Evolutionary conservation across 2,888 invertebrate species (phyloP), one percentile per base, ranked within the genome.

Genomic region (Ormyrus pomaceus): DNA sequence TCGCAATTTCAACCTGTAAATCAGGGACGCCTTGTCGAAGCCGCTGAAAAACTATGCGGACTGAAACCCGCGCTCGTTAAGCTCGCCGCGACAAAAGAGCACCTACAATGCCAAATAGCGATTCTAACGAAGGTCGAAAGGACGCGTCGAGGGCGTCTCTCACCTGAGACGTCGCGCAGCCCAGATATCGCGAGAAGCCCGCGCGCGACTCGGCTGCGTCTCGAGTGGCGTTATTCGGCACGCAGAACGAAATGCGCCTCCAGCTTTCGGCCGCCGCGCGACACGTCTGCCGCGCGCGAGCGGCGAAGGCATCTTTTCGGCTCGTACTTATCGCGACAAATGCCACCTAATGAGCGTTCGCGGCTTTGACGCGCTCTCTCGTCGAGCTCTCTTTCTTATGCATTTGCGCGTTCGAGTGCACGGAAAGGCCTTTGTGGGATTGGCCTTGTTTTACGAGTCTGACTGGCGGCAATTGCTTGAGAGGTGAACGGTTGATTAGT

Each of bases 311-410:
- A 34, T 45, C 56, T 71, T 34, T 70, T 59, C 58, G 45, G 62
- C 46, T 77, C 45, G 3, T 13, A n/a, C 9, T 59, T 19, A 6
- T 48, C 50, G 50, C 53, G 74, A 79, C 79, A 75, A 79, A 75
- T 53, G 74, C 2, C 65, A 51, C 70, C 79, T 79, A 70, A 79
- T 70, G 74, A 79, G 65, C 70, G 19, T 45, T 51, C 8, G n/a
- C 4, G 50, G 3, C 56, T 70, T 51, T 51, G 65, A 62, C 46
- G 45, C 74, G 56, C 0, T n/a, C 69, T 74, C 34, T 34, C 73
- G 74, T 74, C 74, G 74, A 0, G 46, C 61, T 77, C 53, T 48
- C 84, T 86, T 85, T 80, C 70, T 64, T 45, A 59, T 58, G 19
- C 70, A 10, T 56, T 6, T n/a, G 58, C 56, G 46, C 46, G 62